Evolutionary conservation across 2,888 invertebrate genomes (phyloP), one percentile per base, ranked within the genome.

Genomic region (Ligdia adustata): DNA sequence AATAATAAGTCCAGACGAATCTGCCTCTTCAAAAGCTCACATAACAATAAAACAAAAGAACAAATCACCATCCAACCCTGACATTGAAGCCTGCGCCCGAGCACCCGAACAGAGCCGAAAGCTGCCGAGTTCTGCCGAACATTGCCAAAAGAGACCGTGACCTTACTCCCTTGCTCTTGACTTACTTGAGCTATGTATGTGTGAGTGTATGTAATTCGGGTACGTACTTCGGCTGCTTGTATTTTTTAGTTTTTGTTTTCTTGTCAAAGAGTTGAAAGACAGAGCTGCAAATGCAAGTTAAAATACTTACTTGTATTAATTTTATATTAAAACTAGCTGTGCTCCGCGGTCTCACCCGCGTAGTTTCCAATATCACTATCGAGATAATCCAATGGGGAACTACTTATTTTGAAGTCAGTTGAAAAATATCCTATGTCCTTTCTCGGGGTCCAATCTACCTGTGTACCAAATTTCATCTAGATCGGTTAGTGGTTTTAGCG

Each of bases 91-190:
- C 42, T 48, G 75, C 73, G 34, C 57, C 7, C 11, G 63, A 68
- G 70, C 69, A 58, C 33, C 35, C 82, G 84, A 82, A 83, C 75
- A 65, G 69, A 62, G 55, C 72, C 82, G 82, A 75, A 77, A 69
- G 59, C 47, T 46, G 51, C 57, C 71, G 73, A 74, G 63, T 64
- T 59, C 48, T 43, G 49, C 59, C 71, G 73, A 74, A 64, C 66
- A 64, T 61, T 63, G 66, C 74, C 78, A 75, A 81, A 82, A 78
- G 75, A 62, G 66, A 72, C 85, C 88, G 64, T 88, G 88, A 88
- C 88, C 88, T 88, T 87, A 82, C 77, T 65, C 72, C 60, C 66
- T 61, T 72, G 72, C 71, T 76, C 81, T 79, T 79, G 79, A 76
- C 74, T 79, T 69, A 66, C 68, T 65, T 64, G 54, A 48, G 32